A percentile compares a stretch with the other conserved stretches of the same genome.
Conservation (phyloP, 2,888 invertebrate species). For the Zaprionus obscuricornis region DNA sequence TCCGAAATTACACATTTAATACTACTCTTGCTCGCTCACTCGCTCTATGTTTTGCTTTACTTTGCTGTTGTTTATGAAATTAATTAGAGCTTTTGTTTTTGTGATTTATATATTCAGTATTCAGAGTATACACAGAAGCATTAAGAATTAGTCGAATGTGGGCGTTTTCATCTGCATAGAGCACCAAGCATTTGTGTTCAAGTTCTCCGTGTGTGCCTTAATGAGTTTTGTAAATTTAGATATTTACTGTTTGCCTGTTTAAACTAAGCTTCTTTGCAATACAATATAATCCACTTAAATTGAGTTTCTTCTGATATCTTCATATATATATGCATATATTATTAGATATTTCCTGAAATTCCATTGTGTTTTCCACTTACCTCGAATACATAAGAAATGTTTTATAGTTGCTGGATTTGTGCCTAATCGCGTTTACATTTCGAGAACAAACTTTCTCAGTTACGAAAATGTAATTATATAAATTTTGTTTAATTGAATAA, state of each 20-base stretch:
- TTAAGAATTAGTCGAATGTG: no score
- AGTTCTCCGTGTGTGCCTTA: no score
- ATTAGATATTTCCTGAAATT: no score
- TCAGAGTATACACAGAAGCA: conserved; percentile 2
- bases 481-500: no score
- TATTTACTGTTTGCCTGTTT: background rate
- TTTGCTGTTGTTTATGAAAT: conserved; percentile 55
- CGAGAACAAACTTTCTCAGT: no score
- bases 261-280: background rate
- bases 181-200: no score
- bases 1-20: conserved; percentile 11
- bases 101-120: conserved; percentile 17
- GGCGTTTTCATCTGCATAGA: no score
- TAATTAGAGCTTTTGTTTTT: conserved; percentile 44
- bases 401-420: no score
- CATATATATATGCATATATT: background rate
- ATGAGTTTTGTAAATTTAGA: conserved; percentile 24
- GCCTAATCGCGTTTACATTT: no score
- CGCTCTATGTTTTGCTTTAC: background rate
- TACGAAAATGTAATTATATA: no score
- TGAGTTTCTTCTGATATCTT: conserved; percentile 22
- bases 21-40: background rate
- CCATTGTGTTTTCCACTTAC: no score
- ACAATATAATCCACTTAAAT: conserved; percentile 4
- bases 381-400: no score